These are phyloP conservation scores for Pheosia gnoma DNA, from an alignment of 2,888 invertebrate species.

Conservation along the genomic window DNA sequence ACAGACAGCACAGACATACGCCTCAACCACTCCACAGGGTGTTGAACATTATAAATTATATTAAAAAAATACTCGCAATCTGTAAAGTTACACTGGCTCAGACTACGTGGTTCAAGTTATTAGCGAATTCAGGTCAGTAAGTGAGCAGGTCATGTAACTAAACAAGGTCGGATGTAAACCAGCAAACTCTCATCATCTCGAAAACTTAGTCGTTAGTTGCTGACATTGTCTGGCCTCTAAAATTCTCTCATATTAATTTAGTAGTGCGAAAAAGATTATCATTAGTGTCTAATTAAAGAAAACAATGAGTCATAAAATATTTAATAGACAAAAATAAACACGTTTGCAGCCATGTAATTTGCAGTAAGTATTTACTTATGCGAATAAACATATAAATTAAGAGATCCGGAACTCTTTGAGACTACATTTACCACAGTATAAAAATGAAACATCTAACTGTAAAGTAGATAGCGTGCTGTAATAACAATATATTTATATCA, in stretches of 20 bases:
- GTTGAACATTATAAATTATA: conserved; percentile 31
- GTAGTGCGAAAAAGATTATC: conserved; percentile 13
- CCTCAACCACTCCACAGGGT: conserved; percentile 65
- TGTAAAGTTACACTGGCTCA: too few relatives aligned
- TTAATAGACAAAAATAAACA: conserved; percentile 30
- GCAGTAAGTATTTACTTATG: conserved; percentile 29
- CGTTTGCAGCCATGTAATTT: conserved; percentile 34
- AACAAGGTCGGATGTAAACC: background rate
- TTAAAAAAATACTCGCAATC: background rate
- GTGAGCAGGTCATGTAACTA: background rate
- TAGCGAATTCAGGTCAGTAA: too few relatives aligned
- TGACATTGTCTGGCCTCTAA: background rate
- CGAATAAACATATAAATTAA: conserved; percentile 22
- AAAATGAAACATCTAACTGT: conserved; percentile 24
- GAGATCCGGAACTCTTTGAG: conserved; percentile 23
- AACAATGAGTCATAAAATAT: conserved; percentile 33
- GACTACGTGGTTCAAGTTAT: too few relatives aligned
- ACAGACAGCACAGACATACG: conserved; percentile 79
- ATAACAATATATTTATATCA: conserved; percentile 31
- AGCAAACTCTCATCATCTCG: background rate
- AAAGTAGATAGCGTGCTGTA: conserved; percentile 29
- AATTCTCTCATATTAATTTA: background rate
- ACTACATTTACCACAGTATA: conserved; percentile 23
- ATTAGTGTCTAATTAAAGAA: conserved; percentile 29
- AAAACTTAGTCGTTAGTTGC: background rate